phyloP scores from a whole-genome alignment of 2,797 vertebrate species.

The Glyptemys insculpta region DNA sequence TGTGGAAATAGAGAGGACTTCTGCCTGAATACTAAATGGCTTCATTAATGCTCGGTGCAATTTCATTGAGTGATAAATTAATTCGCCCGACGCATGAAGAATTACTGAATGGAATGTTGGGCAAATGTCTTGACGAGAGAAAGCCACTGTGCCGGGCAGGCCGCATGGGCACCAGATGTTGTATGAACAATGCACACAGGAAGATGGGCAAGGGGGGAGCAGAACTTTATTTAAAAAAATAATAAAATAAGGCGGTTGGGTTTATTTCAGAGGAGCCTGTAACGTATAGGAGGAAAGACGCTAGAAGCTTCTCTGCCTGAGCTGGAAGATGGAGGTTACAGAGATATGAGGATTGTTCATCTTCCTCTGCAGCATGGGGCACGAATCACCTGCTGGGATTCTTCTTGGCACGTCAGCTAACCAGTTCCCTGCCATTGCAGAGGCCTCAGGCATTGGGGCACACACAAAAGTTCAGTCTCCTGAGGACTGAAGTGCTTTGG shows the following conservation, averaged over 20 bases:
- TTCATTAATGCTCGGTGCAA: constrained; percentile 58
- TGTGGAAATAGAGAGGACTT: constrained; percentile 71
- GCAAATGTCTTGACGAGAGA: background rate
- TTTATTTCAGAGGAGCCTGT: background rate
- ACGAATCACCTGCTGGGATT: background rate
- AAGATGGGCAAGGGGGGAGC: background rate
- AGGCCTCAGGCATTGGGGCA: background rate
- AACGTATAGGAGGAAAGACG: background rate
- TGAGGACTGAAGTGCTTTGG: background rate
- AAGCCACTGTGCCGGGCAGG: background rate
- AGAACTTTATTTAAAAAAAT: background rate
- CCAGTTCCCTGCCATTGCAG: background rate
- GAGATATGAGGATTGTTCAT: background rate
- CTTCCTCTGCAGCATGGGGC: background rate
- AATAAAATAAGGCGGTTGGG: background rate
- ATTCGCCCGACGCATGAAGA: constrained; percentile 55
- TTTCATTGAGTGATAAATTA: constrained; percentile 66
- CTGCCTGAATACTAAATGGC: constrained; percentile 71
- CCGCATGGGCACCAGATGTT: background rate
- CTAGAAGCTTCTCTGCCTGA: background rate
- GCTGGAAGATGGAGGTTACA: background rate
- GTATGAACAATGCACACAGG: background rate
- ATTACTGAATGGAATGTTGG: constrained; percentile 36
- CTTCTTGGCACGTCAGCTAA: background rate
- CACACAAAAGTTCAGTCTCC: background rate